These are phyloP conservation scores for Pica pica DNA, from an alignment of 2,113 vertebrate genomes.

Conservation along the genomic window DNA sequence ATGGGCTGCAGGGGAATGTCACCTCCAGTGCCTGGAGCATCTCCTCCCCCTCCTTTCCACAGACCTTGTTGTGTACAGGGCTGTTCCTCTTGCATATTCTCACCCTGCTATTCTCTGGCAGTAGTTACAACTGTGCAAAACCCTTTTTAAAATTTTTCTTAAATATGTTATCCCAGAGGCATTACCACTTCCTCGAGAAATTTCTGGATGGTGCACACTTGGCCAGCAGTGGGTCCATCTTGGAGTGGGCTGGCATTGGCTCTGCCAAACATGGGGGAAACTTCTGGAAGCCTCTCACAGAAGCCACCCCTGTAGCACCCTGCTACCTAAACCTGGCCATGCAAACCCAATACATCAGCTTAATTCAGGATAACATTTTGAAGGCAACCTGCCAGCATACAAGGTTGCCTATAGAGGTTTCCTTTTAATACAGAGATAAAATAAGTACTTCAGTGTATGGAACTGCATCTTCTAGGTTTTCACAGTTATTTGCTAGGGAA, in stretches of 20 bases:
- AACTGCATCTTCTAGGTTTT: not conserved
- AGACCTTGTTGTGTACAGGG: not conserved
- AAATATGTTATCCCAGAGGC: not conserved
- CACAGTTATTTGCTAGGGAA: not conserved
- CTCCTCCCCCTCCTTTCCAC: not conserved
- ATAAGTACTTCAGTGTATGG: not conserved
- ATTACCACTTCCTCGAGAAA: not conserved
- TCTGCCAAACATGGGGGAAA: not conserved
- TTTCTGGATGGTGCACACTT: not conserved
- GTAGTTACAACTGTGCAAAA: not conserved
- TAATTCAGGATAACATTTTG: not conserved
- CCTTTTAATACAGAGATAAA: not conserved
- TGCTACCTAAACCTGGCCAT: rapidly evolving
- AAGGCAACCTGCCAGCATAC: not conserved
- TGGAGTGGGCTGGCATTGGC: not conserved
- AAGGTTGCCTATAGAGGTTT: not conserved
- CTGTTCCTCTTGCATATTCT: not conserved
- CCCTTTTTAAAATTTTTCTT: not conserved
- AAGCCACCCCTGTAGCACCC: not conserved
- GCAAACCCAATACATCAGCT: not conserved
- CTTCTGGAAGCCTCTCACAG: not conserved
- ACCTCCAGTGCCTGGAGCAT: not conserved
- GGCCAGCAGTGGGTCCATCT: not conserved
- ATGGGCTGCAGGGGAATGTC: not conserved
- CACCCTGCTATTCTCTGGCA: not conserved